These are phyloP conservation scores for Apostichopus parvimensis DNA, from an alignment of 35 echinoderm and acorn worm genomes.

Conservation along the genomic window DNA sequence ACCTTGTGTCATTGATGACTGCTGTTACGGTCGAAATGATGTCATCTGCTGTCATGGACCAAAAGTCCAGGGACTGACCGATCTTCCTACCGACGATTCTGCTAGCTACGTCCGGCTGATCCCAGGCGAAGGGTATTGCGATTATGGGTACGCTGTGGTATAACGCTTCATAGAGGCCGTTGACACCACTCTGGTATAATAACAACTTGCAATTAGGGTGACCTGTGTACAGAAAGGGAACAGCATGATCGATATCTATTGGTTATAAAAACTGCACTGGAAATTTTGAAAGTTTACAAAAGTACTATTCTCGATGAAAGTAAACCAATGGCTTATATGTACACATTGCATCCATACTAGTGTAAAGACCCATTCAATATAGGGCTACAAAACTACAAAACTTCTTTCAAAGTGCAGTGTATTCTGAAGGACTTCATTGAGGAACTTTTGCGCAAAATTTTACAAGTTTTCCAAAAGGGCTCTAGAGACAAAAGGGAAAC, in stretches of 20 bases:
- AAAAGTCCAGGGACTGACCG: constrained; percentile 44
- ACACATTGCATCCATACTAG: too few relatives aligned
- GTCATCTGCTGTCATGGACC: constrained; percentile 39
- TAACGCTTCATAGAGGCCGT: constrained; percentile 62
- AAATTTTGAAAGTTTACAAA: neutral
- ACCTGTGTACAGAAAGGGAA: constrained; percentile 27
- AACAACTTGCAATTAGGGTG: constrained; percentile 59
- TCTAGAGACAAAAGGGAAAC: too few relatives aligned
- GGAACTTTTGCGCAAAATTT: too few relatives aligned
- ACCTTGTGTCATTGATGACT: constrained; percentile 48
- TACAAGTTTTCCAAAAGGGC: too few relatives aligned
- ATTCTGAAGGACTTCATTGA: too few relatives aligned
- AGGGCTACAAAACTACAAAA: too few relatives aligned
- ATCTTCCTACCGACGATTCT: constrained; percentile 57
- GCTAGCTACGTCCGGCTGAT: constrained; percentile 58
- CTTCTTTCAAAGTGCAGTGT: too few relatives aligned
- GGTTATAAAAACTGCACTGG: too few relatives aligned
- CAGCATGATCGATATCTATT: too few relatives aligned
- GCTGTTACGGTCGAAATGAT: neutral
- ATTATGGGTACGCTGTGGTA: constrained; percentile 64
- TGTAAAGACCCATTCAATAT: too few relatives aligned
- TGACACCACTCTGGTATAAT: constrained; percentile 63
- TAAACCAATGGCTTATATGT: too few relatives aligned
- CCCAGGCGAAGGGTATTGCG: constrained; percentile 53
- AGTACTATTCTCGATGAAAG: too few relatives aligned